Conservation (phyloP, 2,888 invertebrate genomes). For the Folsomia candida region DNA sequence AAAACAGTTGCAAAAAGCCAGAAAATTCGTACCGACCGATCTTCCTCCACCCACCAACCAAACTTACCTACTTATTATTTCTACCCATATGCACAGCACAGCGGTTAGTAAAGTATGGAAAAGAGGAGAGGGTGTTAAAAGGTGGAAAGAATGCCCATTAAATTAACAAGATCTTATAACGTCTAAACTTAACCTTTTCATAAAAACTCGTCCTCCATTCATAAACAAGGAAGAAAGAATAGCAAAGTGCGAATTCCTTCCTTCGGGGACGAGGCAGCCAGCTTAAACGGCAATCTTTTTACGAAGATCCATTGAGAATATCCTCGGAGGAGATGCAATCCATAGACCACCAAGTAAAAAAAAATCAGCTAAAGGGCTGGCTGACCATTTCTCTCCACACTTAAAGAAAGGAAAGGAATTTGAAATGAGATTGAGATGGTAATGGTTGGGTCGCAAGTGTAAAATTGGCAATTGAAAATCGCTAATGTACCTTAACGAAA, state of each 20-base stretch:
- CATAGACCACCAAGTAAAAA: too few relatives aligned
- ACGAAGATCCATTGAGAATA: neutral
- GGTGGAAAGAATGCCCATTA: conserved; percentile 1
- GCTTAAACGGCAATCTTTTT: neutral
- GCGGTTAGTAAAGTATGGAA: too few relatives aligned
- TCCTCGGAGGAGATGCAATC: neutral
- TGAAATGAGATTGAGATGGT: conserved; percentile 5
- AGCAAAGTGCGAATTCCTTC: neutral
- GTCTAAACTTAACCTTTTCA: neutral
- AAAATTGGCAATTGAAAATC: conserved; percentile 4
- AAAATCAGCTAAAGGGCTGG: neutral
- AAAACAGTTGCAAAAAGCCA: neutral
- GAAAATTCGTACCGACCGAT: neutral
- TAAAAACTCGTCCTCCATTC: neutral
- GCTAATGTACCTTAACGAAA: conserved; percentile 1
- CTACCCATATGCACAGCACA: neutral
- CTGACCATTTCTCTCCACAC: neutral
- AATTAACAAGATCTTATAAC: neutral
- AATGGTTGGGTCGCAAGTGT: conserved; percentile 8
- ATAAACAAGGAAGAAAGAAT: too few relatives aligned
- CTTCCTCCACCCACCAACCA: neutral
- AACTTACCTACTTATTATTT: too few relatives aligned
- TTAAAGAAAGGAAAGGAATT: neutral
- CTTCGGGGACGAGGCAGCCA: neutral
- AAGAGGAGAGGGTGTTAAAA: neutral